These are phyloP conservation scores for Coptotermes formosanus DNA, from an alignment of 1,140 invertebrate species.

Conservation along the genomic window DNA sequence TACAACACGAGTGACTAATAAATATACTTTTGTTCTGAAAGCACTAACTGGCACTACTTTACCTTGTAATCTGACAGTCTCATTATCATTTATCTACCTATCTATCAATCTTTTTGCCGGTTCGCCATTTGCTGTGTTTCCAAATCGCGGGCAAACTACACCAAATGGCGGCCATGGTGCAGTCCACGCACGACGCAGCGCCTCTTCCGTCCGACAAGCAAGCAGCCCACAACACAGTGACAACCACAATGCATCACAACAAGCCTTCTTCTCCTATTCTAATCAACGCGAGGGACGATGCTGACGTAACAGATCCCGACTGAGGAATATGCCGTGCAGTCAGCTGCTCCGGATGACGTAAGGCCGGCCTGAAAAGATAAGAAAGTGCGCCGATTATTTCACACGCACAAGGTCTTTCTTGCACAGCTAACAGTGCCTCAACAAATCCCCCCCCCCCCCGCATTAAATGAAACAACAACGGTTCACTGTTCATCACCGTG, in stretches of 20 bases:
- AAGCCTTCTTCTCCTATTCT: neutral
- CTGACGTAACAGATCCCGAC: neutral
- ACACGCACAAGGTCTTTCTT: no score
- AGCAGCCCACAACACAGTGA: neutral
- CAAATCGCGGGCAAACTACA: conserved; percentile 18
- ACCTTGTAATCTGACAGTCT: neutral
- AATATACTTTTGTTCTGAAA: neutral
- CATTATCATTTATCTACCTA: neutral
- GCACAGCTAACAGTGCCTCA: no score
- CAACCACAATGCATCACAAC: conserved; percentile 15
- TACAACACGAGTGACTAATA: neutral
- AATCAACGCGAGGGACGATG: neutral
- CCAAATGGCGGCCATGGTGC: neutral
- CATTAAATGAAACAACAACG: no score
- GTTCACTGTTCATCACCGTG: no score
- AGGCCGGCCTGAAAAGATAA: neutral
- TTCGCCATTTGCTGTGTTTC: conserved; percentile 38
- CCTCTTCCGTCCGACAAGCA: neutral
- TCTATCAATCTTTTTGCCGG: conserved; percentile 35
- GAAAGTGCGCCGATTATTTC: no score
- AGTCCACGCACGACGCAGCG: neutral
- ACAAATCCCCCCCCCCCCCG: no score
- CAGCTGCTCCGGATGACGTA: neutral
- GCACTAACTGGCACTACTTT: neutral
- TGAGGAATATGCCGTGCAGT: neutral